These are phyloP conservation scores for Podilymbus podiceps DNA, from an alignment of 2,113 vertebrate species.

Conservation along the genomic window DNA sequence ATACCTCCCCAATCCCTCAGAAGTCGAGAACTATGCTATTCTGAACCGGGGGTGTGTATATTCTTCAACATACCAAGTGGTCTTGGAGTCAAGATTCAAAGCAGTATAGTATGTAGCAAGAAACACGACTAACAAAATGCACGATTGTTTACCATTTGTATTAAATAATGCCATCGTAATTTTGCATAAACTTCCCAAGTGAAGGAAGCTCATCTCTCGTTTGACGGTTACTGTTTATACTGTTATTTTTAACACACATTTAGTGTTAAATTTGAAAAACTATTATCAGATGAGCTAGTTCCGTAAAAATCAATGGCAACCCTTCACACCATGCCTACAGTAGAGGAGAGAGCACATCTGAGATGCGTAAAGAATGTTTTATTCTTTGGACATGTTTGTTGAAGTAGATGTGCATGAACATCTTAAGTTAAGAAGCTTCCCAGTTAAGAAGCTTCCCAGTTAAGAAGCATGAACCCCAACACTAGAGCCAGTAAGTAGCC, in stretches of 20 bases:
- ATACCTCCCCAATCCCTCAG: constrained; percentile 89
- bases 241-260: not conserved
- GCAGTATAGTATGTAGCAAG: not conserved
- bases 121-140: not conserved
- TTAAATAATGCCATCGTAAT: not conserved
- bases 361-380: not conserved
- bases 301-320: not conserved
- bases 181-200: not conserved
- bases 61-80: fast-evolving
- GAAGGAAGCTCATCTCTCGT: not conserved
- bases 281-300: not conserved
- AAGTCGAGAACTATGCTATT: constrained; percentile 90
- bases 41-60: constrained; percentile 83
- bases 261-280: not conserved
- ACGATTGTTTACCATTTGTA: fast-evolving
- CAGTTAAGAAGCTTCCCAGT: not conserved
- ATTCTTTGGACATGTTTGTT: not conserved
- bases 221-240: not conserved
- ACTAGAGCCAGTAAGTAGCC: not conserved
- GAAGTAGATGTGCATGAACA: not conserved
- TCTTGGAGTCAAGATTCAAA: not conserved
- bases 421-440: too few species aligned
- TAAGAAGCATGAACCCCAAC: not conserved
- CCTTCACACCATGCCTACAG: not conserved
- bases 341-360: not conserved